Conservation (phyloP, 1,140 invertebrate genomes). For the Drosophila nikananu region DNA sequence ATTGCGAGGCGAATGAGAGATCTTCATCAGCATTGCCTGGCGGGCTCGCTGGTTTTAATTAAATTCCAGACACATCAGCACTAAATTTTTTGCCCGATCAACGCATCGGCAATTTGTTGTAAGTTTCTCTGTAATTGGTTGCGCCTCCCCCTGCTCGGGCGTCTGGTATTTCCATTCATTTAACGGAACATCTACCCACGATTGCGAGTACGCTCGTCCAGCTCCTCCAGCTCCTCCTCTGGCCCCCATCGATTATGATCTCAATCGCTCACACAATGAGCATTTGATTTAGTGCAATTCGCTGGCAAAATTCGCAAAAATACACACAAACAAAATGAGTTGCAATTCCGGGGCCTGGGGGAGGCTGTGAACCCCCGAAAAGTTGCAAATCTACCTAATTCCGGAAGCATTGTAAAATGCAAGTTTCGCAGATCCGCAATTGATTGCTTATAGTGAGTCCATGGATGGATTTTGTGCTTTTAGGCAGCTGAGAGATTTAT, state of each 20-base stretch:
- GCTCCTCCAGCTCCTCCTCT: conserved; percentile 1
- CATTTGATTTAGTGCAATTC: conserved; percentile 74
- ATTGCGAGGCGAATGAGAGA: conserved; percentile 35
- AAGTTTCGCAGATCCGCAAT: conserved; percentile 24
- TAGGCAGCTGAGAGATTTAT: background rate
- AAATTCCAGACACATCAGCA: conserved; percentile 74
- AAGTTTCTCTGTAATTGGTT: conserved; percentile 71
- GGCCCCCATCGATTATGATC: conserved; percentile 68
- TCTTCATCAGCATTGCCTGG: conserved; percentile 35
- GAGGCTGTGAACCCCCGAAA: conserved; percentile 20
- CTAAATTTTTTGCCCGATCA: conserved; percentile 42
- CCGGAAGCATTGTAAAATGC: conserved; percentile 25
- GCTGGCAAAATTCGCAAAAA: conserved; percentile 48
- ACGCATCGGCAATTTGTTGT: conserved; percentile 55
- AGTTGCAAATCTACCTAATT: conserved; percentile 4
- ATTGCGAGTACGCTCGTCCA: conserved; percentile 12
- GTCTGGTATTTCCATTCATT: conserved; percentile 77
- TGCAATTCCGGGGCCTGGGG: conserved; percentile 4
- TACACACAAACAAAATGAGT: conserved; percentile 35
- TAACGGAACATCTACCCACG: conserved; percentile 64
- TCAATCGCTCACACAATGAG: conserved; percentile 61
- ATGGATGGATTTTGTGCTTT: conserved; percentile 18
- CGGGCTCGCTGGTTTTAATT: conserved; percentile 63
- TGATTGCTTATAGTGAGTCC: background rate
- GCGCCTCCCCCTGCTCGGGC: conserved; percentile 11